These are phyloP conservation scores for Prionailurus bengalensis DNA, from an alignment of 2,113 vertebrate genomes.

Conservation along the genomic window DNA sequence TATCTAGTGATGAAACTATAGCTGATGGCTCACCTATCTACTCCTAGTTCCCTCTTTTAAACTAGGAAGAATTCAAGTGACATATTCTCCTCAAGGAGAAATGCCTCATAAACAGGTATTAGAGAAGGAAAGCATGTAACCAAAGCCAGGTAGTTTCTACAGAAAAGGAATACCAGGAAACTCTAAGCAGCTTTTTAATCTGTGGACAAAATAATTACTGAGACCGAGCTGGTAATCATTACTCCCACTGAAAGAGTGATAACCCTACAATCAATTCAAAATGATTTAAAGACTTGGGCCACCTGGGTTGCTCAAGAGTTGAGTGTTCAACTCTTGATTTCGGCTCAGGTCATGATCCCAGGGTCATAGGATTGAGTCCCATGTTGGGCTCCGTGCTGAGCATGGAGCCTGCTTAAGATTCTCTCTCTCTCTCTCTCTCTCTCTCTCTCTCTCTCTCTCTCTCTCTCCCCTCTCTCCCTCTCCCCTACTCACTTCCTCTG, in stretches of 20 bases:
- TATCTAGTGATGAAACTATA: not conserved
- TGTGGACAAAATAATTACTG: constrained; percentile 14
- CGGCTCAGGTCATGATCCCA: too few relatives aligned
- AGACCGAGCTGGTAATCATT: not conserved
- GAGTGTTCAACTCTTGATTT: too few relatives aligned
- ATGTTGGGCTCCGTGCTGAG: too few relatives aligned
- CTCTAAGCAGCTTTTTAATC: not conserved
- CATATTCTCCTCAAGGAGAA: constrained; percentile 40
- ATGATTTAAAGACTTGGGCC: not conserved
- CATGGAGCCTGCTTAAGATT: too few relatives aligned
- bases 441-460: too few relatives aligned
- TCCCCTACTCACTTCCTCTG: too few relatives aligned
- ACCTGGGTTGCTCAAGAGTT: too few relatives aligned
- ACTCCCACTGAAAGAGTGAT: not conserved
- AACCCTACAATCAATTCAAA: constrained; percentile 12
- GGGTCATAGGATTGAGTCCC: too few relatives aligned
- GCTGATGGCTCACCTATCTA: not conserved
- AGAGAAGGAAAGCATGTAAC: not conserved
- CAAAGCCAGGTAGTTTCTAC: not conserved
- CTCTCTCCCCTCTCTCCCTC: too few relatives aligned
- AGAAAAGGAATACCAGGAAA: constrained; percentile 23
- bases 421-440: too few relatives aligned
- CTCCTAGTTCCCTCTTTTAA: not conserved
- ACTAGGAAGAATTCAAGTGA: constrained; percentile 24
- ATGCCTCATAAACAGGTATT: constrained; percentile 10